Evolutionary conservation across 2,888 invertebrate species (phyloP).

Genomic region (Nemapogon koenigi): DNA sequence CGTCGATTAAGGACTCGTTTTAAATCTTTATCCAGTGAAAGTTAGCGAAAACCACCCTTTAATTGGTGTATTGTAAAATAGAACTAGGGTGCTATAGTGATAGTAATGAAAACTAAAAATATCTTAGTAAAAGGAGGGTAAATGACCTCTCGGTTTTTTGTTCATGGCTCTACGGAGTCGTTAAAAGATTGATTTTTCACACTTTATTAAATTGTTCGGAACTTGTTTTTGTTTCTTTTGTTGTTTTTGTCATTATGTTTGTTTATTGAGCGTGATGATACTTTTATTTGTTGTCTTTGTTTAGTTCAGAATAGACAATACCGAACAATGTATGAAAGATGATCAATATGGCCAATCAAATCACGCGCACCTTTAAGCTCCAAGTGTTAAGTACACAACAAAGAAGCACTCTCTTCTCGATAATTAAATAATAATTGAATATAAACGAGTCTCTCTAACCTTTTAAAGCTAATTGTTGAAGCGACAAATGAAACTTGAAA

Average conservation of each 20-base stretch:
- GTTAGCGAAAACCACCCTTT: too few species aligned
- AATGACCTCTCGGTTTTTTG: neutral
- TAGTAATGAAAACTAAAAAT: too few species aligned
- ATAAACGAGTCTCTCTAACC: neutral
- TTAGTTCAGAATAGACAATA: neutral
- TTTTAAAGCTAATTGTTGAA: neutral
- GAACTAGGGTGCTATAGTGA: conserved; percentile 5
- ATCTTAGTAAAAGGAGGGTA: neutral
- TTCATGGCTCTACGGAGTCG: neutral
- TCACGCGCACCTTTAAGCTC: too few species aligned
- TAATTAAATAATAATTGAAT: too few species aligned
- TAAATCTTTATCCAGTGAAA: too few species aligned
- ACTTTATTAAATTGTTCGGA: conserved; percentile 6
- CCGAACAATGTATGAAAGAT: too few species aligned
- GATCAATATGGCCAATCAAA: too few species aligned
- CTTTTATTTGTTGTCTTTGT: neutral
- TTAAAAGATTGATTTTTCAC: conserved; percentile 6
- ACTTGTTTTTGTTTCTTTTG: neutral
- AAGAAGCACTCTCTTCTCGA: too few species aligned
- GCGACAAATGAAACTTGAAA: neutral
- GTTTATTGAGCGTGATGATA: neutral
- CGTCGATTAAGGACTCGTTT: conserved; percentile 1
- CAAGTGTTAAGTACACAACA: too few species aligned
- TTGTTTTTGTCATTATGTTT: neutral
- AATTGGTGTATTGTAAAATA: too few species aligned